Percentiles rank a stretch among this genome's conserved stretches.
Conservation (phyloP, 2,797 vertebrate species). For the Pterois miles region DNA sequence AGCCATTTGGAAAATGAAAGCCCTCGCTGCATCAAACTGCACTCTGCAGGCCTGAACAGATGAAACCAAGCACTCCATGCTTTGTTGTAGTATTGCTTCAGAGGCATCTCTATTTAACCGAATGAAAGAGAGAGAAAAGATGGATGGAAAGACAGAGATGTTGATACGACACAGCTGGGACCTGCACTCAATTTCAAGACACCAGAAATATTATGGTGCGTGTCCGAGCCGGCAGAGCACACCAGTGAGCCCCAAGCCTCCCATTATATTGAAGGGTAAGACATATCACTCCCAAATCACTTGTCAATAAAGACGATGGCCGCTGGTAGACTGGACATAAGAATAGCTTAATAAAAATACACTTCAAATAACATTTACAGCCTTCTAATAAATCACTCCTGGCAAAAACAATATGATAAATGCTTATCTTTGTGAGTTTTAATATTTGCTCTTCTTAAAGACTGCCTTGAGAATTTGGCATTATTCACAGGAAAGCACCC, state of each 20-base stretch:
- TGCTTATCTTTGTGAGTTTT: constrained; percentile 20
- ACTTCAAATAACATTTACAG: constrained; percentile 65
- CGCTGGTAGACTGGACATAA: constrained; percentile 54
- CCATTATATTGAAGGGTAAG: constrained; percentile 63
- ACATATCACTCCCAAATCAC: constrained; percentile 59
- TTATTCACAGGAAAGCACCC: constrained; percentile 10
- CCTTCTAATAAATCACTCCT: constrained; percentile 63
- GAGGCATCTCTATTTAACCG: constrained; percentile 44
- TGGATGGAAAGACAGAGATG: constrained; percentile 51
- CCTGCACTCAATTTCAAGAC: constrained; percentile 60
- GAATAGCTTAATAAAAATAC: constrained; percentile 68
- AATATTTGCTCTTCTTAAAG: constrained; percentile 28
- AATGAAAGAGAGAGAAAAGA: constrained; percentile 46
- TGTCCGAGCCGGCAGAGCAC: constrained; percentile 41
- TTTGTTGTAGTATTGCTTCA: constrained; percentile 38
- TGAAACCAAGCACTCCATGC: constrained; percentile 33
- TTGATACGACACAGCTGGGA: constrained; percentile 67
- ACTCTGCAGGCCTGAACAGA: constrained; percentile 22
- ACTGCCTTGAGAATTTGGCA: background rate
- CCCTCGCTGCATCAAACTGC: constrained; percentile 27
- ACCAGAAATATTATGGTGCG: constrained; percentile 57
- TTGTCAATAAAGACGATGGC: constrained; percentile 68
- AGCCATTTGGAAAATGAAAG: constrained; percentile 61
- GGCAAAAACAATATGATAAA: constrained; percentile 36
- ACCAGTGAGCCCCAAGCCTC: constrained; percentile 53